Percentiles rank a stretch among this genome's conserved stretches.
Evolutionary conservation across 2,888 invertebrate genomes (phyloP).

Genomic region (Hermaeophaga mercurialis): DNA sequence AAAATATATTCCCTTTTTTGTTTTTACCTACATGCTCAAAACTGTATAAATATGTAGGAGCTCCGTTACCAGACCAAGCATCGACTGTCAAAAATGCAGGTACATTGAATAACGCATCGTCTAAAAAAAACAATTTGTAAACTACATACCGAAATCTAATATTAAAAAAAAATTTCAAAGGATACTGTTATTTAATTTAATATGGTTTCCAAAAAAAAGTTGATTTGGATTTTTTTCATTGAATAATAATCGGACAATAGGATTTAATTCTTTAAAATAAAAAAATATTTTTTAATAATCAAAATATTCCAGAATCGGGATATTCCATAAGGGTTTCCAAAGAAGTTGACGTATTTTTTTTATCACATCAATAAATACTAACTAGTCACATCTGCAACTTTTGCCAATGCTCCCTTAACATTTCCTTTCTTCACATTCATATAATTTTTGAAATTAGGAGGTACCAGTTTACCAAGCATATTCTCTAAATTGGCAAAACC

Average conservation of each 20-base stretch:
- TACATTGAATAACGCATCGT: conserved; percentile 77
- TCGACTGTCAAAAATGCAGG: conserved; percentile 75
- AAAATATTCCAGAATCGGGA: too few relatives aligned
- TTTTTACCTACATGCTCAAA: conserved; percentile 73
- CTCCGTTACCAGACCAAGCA: conserved; percentile 67
- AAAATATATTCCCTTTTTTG: conserved; percentile 66
- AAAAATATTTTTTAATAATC: too few relatives aligned
- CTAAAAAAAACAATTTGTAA: too few relatives aligned
- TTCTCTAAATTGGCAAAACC: conserved; percentile 26
- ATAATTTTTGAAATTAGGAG: conserved; percentile 51
- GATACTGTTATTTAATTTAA: too few relatives aligned
- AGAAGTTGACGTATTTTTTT: too few relatives aligned
- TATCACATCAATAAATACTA: conserved; percentile 33
- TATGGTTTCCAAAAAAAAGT: too few relatives aligned
- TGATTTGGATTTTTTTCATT: too few relatives aligned
- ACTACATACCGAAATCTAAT: too few relatives aligned
- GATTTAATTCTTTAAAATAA: too few relatives aligned
- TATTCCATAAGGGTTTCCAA: too few relatives aligned
- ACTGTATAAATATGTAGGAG: conserved; percentile 73
- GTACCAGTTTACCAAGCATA: conserved; percentile 26
- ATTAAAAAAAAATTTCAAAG: too few relatives aligned
- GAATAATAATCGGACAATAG: too few relatives aligned
- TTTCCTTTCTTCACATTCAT: conserved; percentile 47
- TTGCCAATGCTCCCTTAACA: conserved; percentile 59
- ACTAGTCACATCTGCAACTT: conserved; percentile 68